phyloP scores from a whole-genome alignment of 92 coral and sea anemone genomes.

The Anthopleura xanthogrammica region DNA sequence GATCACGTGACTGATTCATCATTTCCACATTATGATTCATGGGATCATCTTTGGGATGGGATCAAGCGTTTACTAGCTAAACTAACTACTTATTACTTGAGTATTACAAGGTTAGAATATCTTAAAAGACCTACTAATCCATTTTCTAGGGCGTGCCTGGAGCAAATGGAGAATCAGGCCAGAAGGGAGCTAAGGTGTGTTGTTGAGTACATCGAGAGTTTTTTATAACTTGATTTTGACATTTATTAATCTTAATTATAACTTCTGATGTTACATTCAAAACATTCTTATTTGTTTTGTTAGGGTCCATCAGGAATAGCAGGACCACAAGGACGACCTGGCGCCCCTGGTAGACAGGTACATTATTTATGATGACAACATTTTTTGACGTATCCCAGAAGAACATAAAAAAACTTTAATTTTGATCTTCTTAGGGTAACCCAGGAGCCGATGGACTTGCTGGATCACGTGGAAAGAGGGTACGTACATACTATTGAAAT shows the following conservation, averaged over 20 bases:
- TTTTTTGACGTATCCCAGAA: neutral
- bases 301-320: constrained; percentile 60
- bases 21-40: no score
- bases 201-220: neutral
- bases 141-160: constrained; percentile 43
- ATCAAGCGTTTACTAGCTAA: no score
- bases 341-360: constrained; percentile 69
- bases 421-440: constrained; percentile 48
- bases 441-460: constrained; percentile 65
- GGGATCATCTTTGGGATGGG: no score
- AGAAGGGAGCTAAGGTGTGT: constrained; percentile 37
- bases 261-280: no score
- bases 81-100: no score
- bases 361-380: neutral
- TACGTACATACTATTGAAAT: constrained; percentile 4
- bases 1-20: neutral
- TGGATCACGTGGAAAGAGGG: constrained; percentile 72
- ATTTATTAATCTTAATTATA: neutral
- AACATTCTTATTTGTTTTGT: neutral
- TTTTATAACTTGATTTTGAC: neutral
- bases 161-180: constrained; percentile 40
- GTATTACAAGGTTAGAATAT: no score
- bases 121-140: neutral
- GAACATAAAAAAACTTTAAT: neutral
- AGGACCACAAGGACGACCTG: constrained; percentile 64